Evolutionary conservation across 2,113 vertebrate species (phyloP).

Genomic region (Emydocephalus ijimae): DNA sequence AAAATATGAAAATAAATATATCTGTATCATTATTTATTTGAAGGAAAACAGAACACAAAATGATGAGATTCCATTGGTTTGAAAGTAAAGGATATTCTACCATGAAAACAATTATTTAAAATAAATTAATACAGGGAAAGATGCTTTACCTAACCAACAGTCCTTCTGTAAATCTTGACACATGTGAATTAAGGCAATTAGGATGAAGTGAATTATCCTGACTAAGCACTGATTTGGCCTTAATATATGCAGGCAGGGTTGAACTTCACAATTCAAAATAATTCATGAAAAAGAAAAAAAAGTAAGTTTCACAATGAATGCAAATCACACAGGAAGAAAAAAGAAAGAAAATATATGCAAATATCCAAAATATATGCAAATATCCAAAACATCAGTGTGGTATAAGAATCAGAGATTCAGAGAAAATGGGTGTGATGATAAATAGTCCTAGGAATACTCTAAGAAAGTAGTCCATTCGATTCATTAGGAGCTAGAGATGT

Average conservation of each 20-base stretch:
- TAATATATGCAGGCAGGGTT: constrained; percentile 86
- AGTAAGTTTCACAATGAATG: constrained; percentile 46
- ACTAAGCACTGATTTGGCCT: constrained; percentile 76
- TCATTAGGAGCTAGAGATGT: not conserved
- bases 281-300: constrained; percentile 62
- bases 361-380: too few species aligned
- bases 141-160: constrained; percentile 77
- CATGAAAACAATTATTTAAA: constrained; percentile 43
- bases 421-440: not conserved
- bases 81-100: constrained; percentile 52
- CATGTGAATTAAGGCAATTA: constrained; percentile 73
- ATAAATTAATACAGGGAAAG: constrained; percentile 25
- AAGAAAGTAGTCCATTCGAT: not conserved
- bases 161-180: constrained; percentile 80
- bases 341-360: not conserved
- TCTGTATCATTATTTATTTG: constrained; percentile 44
- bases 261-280: constrained; percentile 76
- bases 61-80: constrained; percentile 51
- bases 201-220: constrained; percentile 70
- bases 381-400: not conserved
- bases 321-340: constrained; percentile 38
- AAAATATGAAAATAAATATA: constrained; percentile 57
- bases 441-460: not conserved
- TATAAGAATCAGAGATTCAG: constrained; percentile 12
- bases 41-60: constrained; percentile 65